A percentile compares a stretch with the other conserved stretches of the same genome.
Evolutionary conservation across 2,888 invertebrate species (phyloP).

Genomic region (Bruchidius siliquastri): DNA sequence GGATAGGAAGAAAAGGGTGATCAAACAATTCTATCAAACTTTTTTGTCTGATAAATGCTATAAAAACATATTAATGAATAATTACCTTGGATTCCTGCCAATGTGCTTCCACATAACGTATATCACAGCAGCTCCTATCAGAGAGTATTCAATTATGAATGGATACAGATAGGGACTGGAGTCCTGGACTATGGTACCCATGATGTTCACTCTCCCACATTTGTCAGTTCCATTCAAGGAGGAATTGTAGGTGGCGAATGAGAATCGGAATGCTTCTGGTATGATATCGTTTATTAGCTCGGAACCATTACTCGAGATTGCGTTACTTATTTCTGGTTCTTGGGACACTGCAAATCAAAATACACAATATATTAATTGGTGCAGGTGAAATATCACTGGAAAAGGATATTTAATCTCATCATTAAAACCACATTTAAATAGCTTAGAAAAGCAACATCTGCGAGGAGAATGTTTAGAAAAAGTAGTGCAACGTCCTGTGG

Average conservation of each 20-base stretch:
- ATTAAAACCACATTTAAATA: too few species aligned
- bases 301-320: conserved; percentile 29
- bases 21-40: too few species aligned
- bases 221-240: conserved; percentile 52
- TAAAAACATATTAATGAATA: conserved; percentile 12
- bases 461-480: too few species aligned
- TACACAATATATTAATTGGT: neutral
- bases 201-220: conserved; percentile 81
- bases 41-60: too few species aligned
- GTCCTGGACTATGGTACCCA: conserved; percentile 89
- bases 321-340: conserved; percentile 26
- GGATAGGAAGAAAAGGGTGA: too few species aligned
- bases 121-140: conserved; percentile 91
- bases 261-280: conserved; percentile 36
- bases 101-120: conserved; percentile 97
- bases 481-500: too few species aligned
- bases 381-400: too few species aligned
- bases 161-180: conserved; percentile 94
- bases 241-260: conserved; percentile 22
- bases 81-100: conserved; percentile 77
- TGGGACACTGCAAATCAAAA: conserved; percentile 29
- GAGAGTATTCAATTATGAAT: conserved; percentile 91
- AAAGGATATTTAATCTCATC: too few species aligned
- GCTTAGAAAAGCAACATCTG: too few species aligned
- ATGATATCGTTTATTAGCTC: conserved; percentile 39